Evolutionary conservation across 2,113 vertebrate genomes (phyloP).

Genomic region (Bos indicus): DNA sequence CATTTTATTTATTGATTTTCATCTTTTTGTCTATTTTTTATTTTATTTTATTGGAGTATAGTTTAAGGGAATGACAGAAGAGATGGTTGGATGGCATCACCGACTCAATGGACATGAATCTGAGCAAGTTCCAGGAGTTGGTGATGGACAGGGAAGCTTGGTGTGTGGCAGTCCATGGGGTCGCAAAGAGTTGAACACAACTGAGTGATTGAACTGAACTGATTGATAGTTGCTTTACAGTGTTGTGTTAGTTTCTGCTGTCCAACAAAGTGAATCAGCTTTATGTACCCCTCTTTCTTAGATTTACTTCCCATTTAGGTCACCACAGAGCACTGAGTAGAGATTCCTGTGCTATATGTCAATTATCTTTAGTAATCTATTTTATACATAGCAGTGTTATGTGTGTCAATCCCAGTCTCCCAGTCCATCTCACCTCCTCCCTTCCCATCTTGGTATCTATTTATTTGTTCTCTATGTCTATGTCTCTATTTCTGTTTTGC

Average conservation of each 20-base stretch:
- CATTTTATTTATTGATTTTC: not conserved
- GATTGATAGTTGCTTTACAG: not conserved
- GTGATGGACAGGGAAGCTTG: not conserved
- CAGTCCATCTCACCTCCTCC: not conserved
- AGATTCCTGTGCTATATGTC: not conserved
- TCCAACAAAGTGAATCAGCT: not conserved
- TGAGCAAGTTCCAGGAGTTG: not conserved
- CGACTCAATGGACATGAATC: not conserved
- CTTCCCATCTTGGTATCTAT: not conserved
- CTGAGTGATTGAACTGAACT: not conserved
- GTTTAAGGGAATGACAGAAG: rapidly evolving
- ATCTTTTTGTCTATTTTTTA: not conserved
- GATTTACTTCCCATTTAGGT: not conserved
- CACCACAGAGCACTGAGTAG: not conserved
- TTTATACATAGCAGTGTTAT: not conserved
- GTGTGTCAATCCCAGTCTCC: not conserved
- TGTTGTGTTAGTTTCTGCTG: not conserved
- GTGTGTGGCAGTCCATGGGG: not conserved
- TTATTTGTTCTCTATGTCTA: not conserved
- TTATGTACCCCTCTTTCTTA: not conserved
- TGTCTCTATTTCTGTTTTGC: not conserved
- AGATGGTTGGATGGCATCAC: not conserved
- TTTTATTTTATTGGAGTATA: not conserved
- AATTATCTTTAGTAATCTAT: not conserved
- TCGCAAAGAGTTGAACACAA: rapidly evolving